Percentiles rank a stretch among this genome's conserved stretches.
Evolutionary conservation across 2,113 vertebrate species (phyloP).

Genomic region (Rallus limicola): DNA sequence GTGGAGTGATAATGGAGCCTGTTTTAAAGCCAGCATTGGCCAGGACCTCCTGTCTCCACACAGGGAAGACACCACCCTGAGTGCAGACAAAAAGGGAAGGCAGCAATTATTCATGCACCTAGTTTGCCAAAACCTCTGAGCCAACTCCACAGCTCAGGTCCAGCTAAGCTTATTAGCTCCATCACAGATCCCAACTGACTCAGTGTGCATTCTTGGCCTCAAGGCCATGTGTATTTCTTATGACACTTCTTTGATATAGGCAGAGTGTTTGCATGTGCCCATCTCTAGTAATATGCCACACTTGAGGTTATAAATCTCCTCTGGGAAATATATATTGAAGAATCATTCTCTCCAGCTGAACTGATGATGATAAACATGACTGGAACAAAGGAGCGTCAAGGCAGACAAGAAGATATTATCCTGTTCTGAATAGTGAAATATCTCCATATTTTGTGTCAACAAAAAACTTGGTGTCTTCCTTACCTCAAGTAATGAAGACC

Average conservation of each 20-base stretch:
- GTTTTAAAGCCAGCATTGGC: background rate
- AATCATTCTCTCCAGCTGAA: background rate
- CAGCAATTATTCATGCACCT: background rate
- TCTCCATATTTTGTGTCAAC: background rate
- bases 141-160: background rate
- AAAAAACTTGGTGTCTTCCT: background rate
- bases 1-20: background rate
- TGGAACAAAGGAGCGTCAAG: background rate
- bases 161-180: background rate
- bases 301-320: background rate
- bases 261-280: background rate
- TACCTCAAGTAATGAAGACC: background rate
- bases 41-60: background rate
- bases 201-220: background rate
- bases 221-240: background rate
- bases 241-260: background rate
- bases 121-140: background rate
- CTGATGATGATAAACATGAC: background rate
- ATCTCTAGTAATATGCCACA: background rate
- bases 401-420: background rate
- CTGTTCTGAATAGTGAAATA: background rate
- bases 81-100: background rate
- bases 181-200: background rate
- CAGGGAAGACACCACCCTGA: background rate
- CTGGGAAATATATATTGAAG: fast-evolving